Evolutionary conservation across 2,113 vertebrate genomes (phyloP).

Genomic region (Equus przewalskii): DNA sequence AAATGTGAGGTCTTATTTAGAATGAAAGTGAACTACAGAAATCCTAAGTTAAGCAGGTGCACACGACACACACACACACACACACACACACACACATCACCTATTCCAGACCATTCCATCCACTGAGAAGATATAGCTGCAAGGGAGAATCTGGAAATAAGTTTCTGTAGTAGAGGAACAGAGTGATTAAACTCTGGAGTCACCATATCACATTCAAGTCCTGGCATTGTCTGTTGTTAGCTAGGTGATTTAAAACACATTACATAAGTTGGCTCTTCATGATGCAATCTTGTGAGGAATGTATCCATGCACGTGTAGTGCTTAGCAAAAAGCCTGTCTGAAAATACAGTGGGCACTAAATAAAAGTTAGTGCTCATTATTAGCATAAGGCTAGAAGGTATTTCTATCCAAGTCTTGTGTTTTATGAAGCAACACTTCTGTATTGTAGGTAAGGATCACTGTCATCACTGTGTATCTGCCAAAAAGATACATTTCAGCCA

Average conservation of each 20-base stretch:
- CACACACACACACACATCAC: background rate
- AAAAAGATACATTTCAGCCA: background rate
- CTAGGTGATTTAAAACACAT: background rate
- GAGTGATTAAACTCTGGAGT: background rate
- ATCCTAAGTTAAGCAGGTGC: background rate
- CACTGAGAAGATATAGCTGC: background rate
- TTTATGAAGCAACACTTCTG: background rate
- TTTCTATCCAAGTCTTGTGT: background rate
- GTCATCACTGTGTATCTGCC: background rate
- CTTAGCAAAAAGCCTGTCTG: background rate
- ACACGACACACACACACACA: background rate
- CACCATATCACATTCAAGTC: background rate
- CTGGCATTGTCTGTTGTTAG: background rate
- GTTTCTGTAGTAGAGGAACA: background rate
- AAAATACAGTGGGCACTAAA: background rate
- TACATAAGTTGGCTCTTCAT: background rate
- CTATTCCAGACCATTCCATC: background rate
- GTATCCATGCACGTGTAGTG: background rate
- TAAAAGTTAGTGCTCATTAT: background rate
- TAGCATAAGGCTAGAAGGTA: background rate
- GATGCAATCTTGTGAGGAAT: background rate
- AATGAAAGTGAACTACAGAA: conserved; percentile 22
- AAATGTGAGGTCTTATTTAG: background rate
- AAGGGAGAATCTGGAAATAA: background rate
- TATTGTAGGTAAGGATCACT: background rate